Base-by-base conservation (phyloP, 1,140 invertebrate species). In the Ips nitidus region DNA sequence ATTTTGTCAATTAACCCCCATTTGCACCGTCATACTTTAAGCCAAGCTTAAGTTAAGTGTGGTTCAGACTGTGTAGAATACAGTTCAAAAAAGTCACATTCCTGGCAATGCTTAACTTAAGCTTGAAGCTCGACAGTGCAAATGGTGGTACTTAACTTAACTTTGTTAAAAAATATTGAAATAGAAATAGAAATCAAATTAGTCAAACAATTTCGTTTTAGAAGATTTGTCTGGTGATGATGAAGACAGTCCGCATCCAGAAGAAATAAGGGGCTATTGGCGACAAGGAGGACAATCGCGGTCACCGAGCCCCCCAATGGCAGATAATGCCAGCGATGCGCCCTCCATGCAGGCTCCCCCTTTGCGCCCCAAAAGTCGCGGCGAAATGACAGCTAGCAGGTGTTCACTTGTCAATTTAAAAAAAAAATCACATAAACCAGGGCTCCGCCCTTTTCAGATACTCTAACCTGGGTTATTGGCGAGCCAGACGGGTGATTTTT, bases 401-500 rank as follows among this genome's bases (percentile, higher is more conserved):
- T 70, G 59, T 1, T 45, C 7, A 42, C 5, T n/a, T 3, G 3
- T 41, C 22, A 42, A 4, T 45, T n/a, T 50, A 22, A 22, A 22
- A 22, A 22, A 22, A 22, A 22, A 22, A 22, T 22, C 53, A 6
- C 36, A n/a, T 37, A n/a, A 6, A n/a, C 22, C 22, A 22, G 22
- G 22, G 22, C n/a, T n/a, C 4, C 43, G 43, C 22, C 37, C 38
- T 37, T 60, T 65, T 1, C 50, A 71, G 69, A 41, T 71, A 71
- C 38, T 66, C 69, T n/a, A 71, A 93, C 80, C 85, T 93, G 45
- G 91, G 90, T 52, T 93, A 93, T 75, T 95, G 93, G 92, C 87
- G 91, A 71, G 93, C 93, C 0, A 84, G 90, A 62, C 83, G 94
- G 38, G 91, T 97, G 45, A 90, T 91, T 1, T 97, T 98, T 81